Conservation (phyloP, 2,888 invertebrate genomes). For the Acanthopleura granulata region DNA sequence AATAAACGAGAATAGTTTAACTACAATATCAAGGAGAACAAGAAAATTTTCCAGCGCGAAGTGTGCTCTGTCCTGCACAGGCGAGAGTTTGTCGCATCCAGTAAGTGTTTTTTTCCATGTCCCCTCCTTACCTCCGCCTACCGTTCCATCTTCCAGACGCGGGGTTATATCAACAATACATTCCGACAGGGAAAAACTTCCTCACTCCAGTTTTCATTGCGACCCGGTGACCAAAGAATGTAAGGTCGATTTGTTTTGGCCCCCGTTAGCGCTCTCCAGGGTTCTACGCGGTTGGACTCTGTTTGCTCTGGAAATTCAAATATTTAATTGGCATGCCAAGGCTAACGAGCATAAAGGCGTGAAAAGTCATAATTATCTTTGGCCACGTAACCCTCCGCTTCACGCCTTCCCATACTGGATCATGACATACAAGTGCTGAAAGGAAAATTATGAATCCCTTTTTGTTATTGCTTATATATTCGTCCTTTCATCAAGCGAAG, state of each 20-base stretch:
- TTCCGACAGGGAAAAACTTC: neutral
- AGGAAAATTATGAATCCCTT: neutral
- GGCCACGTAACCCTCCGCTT: neutral
- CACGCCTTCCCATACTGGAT: neutral
- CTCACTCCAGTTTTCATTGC: neutral
- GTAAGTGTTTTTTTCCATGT: neutral
- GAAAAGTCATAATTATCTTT: slow-evolving; percentile 12
- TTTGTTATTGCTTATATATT: neutral
- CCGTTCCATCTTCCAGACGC: neutral
- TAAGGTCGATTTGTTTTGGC: slow-evolving; percentile 7
- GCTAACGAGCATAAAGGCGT: neutral
- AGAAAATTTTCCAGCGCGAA: too few species aligned
- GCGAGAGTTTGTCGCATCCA: too few species aligned
- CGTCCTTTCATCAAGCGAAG: too few species aligned
- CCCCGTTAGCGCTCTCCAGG: neutral
- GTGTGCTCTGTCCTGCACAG: too few species aligned
- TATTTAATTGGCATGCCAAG: slow-evolving; percentile 15
- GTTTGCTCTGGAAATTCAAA: slow-evolving; percentile 12
- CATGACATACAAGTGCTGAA: neutral
- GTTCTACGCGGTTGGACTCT: neutral
- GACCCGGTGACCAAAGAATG: slow-evolving; percentile 4
- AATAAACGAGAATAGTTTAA: neutral
- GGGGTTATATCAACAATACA: neutral
- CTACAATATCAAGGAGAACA: too few species aligned
- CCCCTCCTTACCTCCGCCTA: neutral